A percentile compares a stretch with the other conserved stretches of the same genome.
phyloP scores from a whole-genome alignment of 2,888 invertebrate species.

The Troides helena region DNA sequence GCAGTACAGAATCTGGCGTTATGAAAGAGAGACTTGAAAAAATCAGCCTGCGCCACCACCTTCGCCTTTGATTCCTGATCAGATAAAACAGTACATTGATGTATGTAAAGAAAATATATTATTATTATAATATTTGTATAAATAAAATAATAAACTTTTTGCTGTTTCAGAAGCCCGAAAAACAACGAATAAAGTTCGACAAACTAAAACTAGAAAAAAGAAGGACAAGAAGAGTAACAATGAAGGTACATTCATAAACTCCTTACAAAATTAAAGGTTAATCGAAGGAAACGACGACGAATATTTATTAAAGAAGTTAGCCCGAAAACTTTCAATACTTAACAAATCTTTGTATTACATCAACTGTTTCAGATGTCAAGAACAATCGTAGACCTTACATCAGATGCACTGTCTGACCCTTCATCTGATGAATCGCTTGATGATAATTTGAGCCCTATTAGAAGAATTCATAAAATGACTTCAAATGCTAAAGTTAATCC shows the following conservation, averaged over 20 bases:
- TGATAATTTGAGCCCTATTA: conserved; percentile 68
- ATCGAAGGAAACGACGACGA: too few species aligned
- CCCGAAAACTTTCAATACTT: not conserved
- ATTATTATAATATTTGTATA: not conserved
- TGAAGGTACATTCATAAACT: conserved; percentile 70
- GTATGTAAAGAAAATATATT: conserved; percentile 40
- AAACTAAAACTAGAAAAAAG: conserved; percentile 71
- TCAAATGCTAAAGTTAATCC: conserved; percentile 61
- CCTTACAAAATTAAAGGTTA: too few species aligned
- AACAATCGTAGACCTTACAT: conserved; percentile 81
- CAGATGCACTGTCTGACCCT: conserved; percentile 84
- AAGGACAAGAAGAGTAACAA: conserved; percentile 76
- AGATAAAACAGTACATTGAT: conserved; percentile 53
- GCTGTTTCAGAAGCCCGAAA: conserved; percentile 59
- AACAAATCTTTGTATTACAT: not conserved
- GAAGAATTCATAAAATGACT: conserved; percentile 67
- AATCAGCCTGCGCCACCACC: conserved; percentile 83
- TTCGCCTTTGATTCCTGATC: conserved; percentile 82
- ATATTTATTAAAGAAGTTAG: too few species aligned
- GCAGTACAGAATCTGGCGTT: conserved; percentile 83
- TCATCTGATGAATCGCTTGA: conserved; percentile 81
- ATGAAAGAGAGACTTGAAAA: conserved; percentile 74
- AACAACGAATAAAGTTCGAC: conserved; percentile 63
- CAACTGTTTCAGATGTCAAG: conserved; percentile 71
- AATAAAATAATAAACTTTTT: not conserved